Base-by-base conservation (phyloP, 2,888 invertebrate genomes). In the Drosophila percnosoma region DNA sequence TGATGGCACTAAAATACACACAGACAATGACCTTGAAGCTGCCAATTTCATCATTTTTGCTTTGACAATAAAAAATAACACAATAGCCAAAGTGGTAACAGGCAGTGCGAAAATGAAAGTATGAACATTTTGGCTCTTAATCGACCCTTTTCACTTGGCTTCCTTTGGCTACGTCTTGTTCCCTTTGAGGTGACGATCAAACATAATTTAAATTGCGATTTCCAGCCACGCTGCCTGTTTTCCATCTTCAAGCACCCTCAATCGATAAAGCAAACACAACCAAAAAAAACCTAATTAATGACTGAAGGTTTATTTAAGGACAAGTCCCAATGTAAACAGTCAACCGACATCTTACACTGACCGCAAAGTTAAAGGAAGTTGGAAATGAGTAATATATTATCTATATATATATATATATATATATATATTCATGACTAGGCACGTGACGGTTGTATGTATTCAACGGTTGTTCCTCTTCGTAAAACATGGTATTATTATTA, bases 1-100 rank as follows among this genome's bases (percentile, higher is more conserved):
- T 40, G 8, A 29, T 5, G 38, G 2, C 2, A 27, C n/a, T 55
- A 27, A n/a, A 21, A n/a, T 11, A 21, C 24, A 52, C 36, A 61
- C 15, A n/a, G 21, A 21, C 42, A 31, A 54, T 69, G 81, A 62
- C 81, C 75, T 73, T 65, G 76, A 42, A 65, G 71, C 76, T 76
- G 75, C 73, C 80, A 82, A 77, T 87, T 82, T 87, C 75, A 87
- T 78, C 72, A 82, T 85, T 82, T 87, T 82, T 81, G 75, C 83
- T 80, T 82, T 80, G 73, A 78, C 75, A 85, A 45, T 13, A 85
- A 82, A 78, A 34, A 24, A 15, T 8, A 45, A 71, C 80, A 84
- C 73, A 84, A 84, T 65, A 59, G 59, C 69, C 40, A 59, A 60
- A 38, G 15, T 21, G 29, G 27, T 10, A 49, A 5, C 29, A 10